Percentiles rank a stretch among this genome's conserved stretches.
phyloP scores from a whole-genome alignment of 2,888 invertebrate genomes.

The Agrilus cyanescens region DNA sequence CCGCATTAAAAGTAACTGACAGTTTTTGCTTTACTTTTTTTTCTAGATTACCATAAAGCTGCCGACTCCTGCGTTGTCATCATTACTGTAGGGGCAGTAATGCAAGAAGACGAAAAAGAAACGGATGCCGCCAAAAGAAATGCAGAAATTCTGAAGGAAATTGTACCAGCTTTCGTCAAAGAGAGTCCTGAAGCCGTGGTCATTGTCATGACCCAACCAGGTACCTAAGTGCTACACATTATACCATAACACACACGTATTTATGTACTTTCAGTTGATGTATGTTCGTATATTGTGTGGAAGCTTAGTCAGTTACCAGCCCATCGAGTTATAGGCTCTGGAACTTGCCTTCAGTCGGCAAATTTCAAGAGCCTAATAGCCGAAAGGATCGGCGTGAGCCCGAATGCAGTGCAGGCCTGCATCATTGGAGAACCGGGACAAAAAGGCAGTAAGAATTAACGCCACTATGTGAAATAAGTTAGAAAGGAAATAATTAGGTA shows the following conservation, averaged over 20 bases:
- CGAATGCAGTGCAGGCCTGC: conserved; percentile 44
- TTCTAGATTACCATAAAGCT: conserved; percentile 40
- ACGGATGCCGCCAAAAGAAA: conserved; percentile 42
- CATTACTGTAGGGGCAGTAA: conserved; percentile 46
- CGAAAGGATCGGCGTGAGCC: conserved; percentile 42
- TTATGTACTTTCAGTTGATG: conserved; percentile 46
- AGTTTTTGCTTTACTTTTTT: no score
- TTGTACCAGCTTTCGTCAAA: conserved; percentile 46
- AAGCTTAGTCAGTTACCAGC: conserved; percentile 50
- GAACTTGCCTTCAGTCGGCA: conserved; percentile 50
- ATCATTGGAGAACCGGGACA: conserved; percentile 59
- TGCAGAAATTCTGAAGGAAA: conserved; percentile 44
- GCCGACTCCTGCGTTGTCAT: conserved; percentile 45
- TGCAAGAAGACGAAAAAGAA: conserved; percentile 40
- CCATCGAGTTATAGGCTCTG: conserved; percentile 48
- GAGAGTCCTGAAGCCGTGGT: conserved; percentile 47
- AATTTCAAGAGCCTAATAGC: conserved; percentile 48
- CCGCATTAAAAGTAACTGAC: no score
- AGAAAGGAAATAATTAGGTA: neutral
- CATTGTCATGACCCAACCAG: conserved; percentile 43
- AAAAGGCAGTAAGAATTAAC: conserved; percentile 38
- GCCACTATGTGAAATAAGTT: no score
- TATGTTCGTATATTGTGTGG: conserved; percentile 53
- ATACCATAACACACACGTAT: neutral
- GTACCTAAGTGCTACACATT: conserved; percentile 8